A percentile compares a stretch with the other conserved stretches of the same genome.
Conservation (phyloP, 2,888 invertebrate species). For the Dryococelus australis region DNA sequence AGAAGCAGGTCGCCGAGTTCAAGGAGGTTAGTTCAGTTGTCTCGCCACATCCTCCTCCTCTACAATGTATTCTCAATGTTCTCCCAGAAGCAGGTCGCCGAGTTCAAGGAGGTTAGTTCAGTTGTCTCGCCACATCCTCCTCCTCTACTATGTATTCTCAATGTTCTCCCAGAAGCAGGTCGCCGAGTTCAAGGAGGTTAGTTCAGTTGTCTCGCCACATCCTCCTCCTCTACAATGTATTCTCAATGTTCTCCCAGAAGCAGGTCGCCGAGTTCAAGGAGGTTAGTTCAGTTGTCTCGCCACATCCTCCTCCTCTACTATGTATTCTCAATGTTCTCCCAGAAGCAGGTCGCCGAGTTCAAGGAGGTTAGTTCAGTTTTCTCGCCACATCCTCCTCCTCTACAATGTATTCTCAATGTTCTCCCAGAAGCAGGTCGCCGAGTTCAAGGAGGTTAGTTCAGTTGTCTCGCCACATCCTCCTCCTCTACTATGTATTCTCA, state of each 20-base stretch:
- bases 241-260: conserved; percentile 96
- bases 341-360: conserved; percentile 87
- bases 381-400: no score
- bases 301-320: conserved; percentile 59
- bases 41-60: no score
- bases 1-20: conserved; percentile 95
- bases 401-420: conserved; percentile 98
- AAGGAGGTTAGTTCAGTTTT: no score
- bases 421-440: conserved; percentile 94
- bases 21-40: conserved; percentile 73
- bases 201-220: no score
- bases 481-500: conserved; percentile 96
- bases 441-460: conserved; percentile 90
- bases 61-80: conserved; percentile 95
- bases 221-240: conserved; percentile 71
- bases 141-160: conserved; percentile 82
- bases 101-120: conserved; percentile 54
- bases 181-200: conserved; percentile 65
- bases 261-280: conserved; percentile 79
- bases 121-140: no score
- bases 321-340: conserved; percentile 97
- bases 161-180: conserved; percentile 97
- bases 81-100: conserved; percentile 94
- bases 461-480: no score
- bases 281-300: no score